Conservation (phyloP, 1,140 invertebrate genomes). For the Homarus americanus region DNA sequence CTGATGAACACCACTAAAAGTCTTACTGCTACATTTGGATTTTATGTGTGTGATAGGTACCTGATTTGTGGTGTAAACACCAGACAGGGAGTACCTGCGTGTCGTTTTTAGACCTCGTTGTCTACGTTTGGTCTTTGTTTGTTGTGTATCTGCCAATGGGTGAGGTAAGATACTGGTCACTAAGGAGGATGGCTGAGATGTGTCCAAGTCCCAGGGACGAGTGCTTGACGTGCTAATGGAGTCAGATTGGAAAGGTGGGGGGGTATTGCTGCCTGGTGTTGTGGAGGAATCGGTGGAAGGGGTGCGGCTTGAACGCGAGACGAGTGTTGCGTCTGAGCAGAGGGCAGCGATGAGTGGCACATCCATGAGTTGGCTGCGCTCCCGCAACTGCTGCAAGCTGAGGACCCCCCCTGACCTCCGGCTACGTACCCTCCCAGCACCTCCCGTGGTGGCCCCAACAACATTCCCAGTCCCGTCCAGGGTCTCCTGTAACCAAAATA, state of each 20-base stretch:
- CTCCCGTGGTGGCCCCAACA: slow-evolving; percentile 54
- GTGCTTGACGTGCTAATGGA: slow-evolving; percentile 56
- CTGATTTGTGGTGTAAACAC: slow-evolving; percentile 73
- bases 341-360: slow-evolving; percentile 92
- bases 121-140: slow-evolving; percentile 24
- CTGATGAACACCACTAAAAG: slow-evolving; percentile 63
- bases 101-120: slow-evolving; percentile 44
- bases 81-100: slow-evolving; percentile 70
- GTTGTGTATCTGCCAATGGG: not conserved
- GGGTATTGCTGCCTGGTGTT: slow-evolving; percentile 51
- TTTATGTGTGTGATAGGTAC: slow-evolving; percentile 64
- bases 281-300: slow-evolving; percentile 56
- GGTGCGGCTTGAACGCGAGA: slow-evolving; percentile 61
- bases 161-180: slow-evolving; percentile 1
- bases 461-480: slow-evolving; percentile 47
- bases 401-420: slow-evolving; percentile 49
- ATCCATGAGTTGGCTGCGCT: slow-evolving; percentile 92
- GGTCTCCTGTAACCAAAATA: slow-evolving; percentile 53
- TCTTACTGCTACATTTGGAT: slow-evolving; percentile 54
- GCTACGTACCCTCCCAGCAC: slow-evolving; percentile 61
- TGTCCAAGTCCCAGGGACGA: slow-evolving; percentile 53
- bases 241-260: slow-evolving; percentile 57
- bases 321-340: slow-evolving; percentile 88
- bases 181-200: slow-evolving; percentile 48
- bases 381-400: slow-evolving; percentile 81